These are phyloP conservation scores for Centrocercus urophasianus DNA, from an alignment of 2,113 vertebrate genomes.

Conservation along the genomic window DNA sequence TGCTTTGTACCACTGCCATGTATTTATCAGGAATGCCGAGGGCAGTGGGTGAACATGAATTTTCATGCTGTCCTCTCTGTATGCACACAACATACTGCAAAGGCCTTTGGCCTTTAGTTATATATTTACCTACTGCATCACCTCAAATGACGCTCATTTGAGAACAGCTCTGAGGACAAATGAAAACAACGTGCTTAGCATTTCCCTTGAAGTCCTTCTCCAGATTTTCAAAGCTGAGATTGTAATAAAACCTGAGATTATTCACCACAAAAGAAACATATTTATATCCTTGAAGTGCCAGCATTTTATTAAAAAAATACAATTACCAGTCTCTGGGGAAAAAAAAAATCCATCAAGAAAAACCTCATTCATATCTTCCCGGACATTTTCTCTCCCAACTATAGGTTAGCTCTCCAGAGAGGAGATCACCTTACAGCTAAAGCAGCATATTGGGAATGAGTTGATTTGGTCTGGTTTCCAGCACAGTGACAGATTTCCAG, in stretches of 20 bases:
- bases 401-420: background rate
- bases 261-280: background rate
- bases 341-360: background rate
- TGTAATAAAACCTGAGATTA: background rate
- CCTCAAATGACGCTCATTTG: background rate
- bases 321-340: background rate
- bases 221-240: background rate
- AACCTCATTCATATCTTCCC: background rate
- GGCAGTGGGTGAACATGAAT: background rate
- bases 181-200: rapidly evolving
- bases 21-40: background rate
- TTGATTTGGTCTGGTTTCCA: background rate
- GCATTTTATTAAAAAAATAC: background rate
- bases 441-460: background rate
- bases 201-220: background rate
- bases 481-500: background rate
- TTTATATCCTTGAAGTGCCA: background rate
- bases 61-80: background rate
- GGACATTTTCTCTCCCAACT: background rate
- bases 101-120: background rate
- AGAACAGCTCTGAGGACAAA: background rate
- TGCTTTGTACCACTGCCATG: background rate
- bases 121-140: background rate
- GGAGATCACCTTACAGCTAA: background rate
- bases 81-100: background rate